Conservation (phyloP, 2,113 vertebrate genomes). For the Furnarius figulus region DNA sequence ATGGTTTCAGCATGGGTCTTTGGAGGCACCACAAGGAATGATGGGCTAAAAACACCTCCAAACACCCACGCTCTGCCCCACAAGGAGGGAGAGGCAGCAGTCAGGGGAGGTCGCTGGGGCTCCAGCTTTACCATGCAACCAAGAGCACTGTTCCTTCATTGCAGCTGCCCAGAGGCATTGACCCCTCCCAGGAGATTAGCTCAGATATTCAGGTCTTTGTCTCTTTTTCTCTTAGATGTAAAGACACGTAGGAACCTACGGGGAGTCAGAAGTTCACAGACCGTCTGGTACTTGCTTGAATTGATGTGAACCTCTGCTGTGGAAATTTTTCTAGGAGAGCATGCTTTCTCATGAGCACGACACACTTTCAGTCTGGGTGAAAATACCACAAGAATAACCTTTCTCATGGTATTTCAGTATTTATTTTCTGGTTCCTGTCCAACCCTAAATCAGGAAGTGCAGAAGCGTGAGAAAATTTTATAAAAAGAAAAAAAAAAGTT, state of each 20-base stretch:
- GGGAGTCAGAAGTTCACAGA: slow-evolving; percentile 55
- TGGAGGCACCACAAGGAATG: accelerated
- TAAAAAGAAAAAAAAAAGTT: slow-evolving; percentile 49
- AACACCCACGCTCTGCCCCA: not conserved
- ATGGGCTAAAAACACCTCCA: not conserved
- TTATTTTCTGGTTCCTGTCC: slow-evolving; percentile 70
- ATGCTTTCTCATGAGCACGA: slow-evolving; percentile 50
- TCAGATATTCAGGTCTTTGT: not conserved
- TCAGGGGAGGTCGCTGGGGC: not conserved
- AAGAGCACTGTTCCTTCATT: not conserved
- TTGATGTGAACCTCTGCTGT: slow-evolving; percentile 42
- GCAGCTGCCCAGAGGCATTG: not conserved
- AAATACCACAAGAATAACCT: slow-evolving; percentile 72
- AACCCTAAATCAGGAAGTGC: slow-evolving; percentile 67
- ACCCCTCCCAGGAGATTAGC: not conserved
- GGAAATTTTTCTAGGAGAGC: slow-evolving; percentile 60
- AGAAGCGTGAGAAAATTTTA: slow-evolving; percentile 70
- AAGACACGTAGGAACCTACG: slow-evolving; percentile 1
- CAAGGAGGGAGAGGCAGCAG: not conserved
- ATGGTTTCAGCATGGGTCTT: not conserved
- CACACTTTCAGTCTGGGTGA: slow-evolving; percentile 61
- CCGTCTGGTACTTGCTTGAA: slow-evolving; percentile 10
- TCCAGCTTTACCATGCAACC: not conserved
- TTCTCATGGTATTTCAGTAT: slow-evolving; percentile 70
- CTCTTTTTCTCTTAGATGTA: not conserved